Evolutionary conservation across 2,888 invertebrate species (phyloP).

Genomic region (Xylophagus ater): DNA sequence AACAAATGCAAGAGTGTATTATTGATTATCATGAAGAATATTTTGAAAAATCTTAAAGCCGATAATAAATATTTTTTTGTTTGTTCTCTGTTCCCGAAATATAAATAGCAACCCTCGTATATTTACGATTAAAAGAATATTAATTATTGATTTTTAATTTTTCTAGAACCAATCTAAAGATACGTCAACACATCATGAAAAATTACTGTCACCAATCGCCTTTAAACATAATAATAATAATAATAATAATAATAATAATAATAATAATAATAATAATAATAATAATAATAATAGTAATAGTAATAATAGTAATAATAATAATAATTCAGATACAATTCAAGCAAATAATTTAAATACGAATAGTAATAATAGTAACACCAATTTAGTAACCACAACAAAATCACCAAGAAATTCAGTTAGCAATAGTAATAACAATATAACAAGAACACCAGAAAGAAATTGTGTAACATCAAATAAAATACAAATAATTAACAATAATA

Average conservation of each 20-base stretch:
- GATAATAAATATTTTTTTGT: too few relatives aligned
- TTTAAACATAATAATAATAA: slow-evolving; percentile 18
- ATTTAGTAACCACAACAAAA: slow-evolving; percentile 8
- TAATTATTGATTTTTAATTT: too few relatives aligned
- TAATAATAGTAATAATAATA: slow-evolving; percentile 11
- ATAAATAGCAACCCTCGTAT: too few relatives aligned
- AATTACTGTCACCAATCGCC: slow-evolving; percentile 23
- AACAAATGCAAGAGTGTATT: too few relatives aligned
- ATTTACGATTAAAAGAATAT: too few relatives aligned
- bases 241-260: slow-evolving; percentile 15
- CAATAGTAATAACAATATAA: slow-evolving; percentile 12
- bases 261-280: slow-evolving; percentile 10
- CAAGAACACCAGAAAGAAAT: slow-evolving; percentile 13
- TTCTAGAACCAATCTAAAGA: slow-evolving; percentile 33
- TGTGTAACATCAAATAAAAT: too few relatives aligned
- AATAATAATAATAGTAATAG: slow-evolving; percentile 8
- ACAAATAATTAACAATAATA: slow-evolving; percentile 7
- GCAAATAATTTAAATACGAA: too few relatives aligned
- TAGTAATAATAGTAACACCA: slow-evolving; percentile 17
- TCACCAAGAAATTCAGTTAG: slow-evolving; percentile 8
- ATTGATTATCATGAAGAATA: too few relatives aligned
- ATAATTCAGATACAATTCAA: too few relatives aligned
- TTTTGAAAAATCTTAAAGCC: too few relatives aligned
- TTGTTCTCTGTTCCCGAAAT: too few relatives aligned
- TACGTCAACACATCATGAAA: slow-evolving; percentile 25